These are phyloP conservation scores for Chrysolina americana DNA, from an alignment of 2,888 invertebrate genomes.

Conservation along the genomic window DNA sequence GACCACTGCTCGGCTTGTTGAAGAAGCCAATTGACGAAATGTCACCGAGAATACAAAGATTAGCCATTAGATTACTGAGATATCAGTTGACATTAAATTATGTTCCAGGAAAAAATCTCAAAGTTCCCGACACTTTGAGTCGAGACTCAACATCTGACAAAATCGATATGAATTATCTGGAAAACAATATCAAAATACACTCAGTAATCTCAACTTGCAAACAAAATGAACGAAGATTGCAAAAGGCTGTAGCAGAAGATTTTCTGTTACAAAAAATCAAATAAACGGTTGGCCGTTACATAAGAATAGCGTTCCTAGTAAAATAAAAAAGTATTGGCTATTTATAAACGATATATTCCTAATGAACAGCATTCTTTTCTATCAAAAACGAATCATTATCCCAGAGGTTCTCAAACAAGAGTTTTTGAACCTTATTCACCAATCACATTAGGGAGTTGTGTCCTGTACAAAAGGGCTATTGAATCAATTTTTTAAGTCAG, in stretches of 20 bases:
- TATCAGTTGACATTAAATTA: slow-evolving; percentile 45
- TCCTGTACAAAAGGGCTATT: not conserved
- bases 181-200: slow-evolving; percentile 34
- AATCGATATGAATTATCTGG: slow-evolving; percentile 37
- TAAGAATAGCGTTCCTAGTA: slow-evolving; percentile 21
- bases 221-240: slow-evolving; percentile 31
- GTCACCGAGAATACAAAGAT: slow-evolving; percentile 48
- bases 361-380: slow-evolving; percentile 30
- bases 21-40: slow-evolving; percentile 52
- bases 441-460: too few species aligned
- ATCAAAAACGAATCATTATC: slow-evolving; percentile 31
- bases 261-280: slow-evolving; percentile 29
- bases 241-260: slow-evolving; percentile 23
- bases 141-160: slow-evolving; percentile 29
- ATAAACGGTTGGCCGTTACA: slow-evolving; percentile 40
- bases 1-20: slow-evolving; percentile 47
- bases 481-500: not conserved
- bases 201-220: slow-evolving; percentile 32
- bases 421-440: too few species aligned
- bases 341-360: slow-evolving; percentile 33
- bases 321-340: slow-evolving; percentile 36
- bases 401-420: slow-evolving; percentile 3
- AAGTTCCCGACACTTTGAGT: slow-evolving; percentile 45
- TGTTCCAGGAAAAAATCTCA: slow-evolving; percentile 46
- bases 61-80: slow-evolving; percentile 44